Evolutionary conservation across 2,113 vertebrate species (phyloP).

Genomic region (Podarcis raffonei): DNA sequence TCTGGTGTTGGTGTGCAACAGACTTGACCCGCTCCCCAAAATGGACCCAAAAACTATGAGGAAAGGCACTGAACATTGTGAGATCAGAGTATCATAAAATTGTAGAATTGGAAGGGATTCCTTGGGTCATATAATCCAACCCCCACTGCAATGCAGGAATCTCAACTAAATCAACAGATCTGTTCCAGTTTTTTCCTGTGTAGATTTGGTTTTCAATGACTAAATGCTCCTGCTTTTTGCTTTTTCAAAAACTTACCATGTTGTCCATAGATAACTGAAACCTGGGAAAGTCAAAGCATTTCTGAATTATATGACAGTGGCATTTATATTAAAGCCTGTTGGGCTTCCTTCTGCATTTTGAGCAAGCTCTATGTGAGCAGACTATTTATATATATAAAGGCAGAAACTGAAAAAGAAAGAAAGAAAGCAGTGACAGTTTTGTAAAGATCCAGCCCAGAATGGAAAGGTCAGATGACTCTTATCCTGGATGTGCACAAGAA

Average conservation of each 20-base stretch:
- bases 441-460: background rate
- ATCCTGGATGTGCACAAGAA: slow-evolving; percentile 4
- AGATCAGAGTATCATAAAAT: too few relatives aligned
- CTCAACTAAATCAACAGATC: too few relatives aligned
- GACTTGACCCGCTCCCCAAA: too few relatives aligned
- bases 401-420: background rate
- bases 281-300: background rate
- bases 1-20: too few relatives aligned
- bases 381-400: background rate
- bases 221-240: background rate
- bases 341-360: background rate
- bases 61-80: too few relatives aligned
- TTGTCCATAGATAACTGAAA: background rate
- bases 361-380: background rate
- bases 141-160: too few relatives aligned
- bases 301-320: background rate
- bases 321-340: background rate
- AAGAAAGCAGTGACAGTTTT: background rate
- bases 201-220: background rate
- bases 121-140: too few relatives aligned
- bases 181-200: background rate
- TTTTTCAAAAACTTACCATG: background rate
- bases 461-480: slow-evolving; percentile 12
- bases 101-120: too few relatives aligned
- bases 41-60: too few relatives aligned